These are phyloP conservation scores for Rhynchotus rufescens DNA, from an alignment of 2,797 vertebrate genomes.

Conservation along the genomic window DNA sequence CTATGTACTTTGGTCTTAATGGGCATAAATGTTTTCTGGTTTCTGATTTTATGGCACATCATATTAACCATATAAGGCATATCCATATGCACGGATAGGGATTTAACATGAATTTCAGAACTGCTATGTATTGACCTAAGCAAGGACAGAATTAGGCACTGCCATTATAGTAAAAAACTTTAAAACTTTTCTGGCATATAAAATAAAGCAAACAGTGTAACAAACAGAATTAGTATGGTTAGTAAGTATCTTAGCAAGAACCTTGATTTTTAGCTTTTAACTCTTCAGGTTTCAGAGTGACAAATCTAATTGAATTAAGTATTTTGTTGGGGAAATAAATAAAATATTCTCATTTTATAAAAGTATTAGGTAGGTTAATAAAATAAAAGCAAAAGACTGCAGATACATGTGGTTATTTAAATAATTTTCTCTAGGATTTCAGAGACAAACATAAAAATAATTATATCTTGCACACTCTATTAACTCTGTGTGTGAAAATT, in stretches of 20 bases:
- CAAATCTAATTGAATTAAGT: not conserved
- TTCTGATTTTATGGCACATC: not conserved
- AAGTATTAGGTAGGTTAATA: not conserved
- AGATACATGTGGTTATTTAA: not conserved
- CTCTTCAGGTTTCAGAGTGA: not conserved
- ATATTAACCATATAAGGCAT: not conserved
- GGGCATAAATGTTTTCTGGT: not conserved
- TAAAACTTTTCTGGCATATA: fast-evolving
- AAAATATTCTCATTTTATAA: not conserved
- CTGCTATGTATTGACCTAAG: not conserved
- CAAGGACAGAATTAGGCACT: not conserved
- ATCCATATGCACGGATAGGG: not conserved
- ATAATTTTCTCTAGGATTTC: not conserved
- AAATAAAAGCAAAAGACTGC: not conserved
- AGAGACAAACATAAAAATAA: not conserved
- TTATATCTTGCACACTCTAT: not conserved
- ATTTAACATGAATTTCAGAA: not conserved
- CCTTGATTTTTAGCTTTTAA: not conserved
- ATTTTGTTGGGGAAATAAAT: not conserved
- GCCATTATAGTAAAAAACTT: not conserved
- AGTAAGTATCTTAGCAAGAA: not conserved
- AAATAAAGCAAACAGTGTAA: not conserved
- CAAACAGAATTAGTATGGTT: not conserved
- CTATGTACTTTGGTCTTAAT: not conserved
- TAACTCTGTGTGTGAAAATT: not conserved